Evolutionary conservation across 2,113 vertebrate species (phyloP).

Genomic region (Passerina amoena): DNA sequence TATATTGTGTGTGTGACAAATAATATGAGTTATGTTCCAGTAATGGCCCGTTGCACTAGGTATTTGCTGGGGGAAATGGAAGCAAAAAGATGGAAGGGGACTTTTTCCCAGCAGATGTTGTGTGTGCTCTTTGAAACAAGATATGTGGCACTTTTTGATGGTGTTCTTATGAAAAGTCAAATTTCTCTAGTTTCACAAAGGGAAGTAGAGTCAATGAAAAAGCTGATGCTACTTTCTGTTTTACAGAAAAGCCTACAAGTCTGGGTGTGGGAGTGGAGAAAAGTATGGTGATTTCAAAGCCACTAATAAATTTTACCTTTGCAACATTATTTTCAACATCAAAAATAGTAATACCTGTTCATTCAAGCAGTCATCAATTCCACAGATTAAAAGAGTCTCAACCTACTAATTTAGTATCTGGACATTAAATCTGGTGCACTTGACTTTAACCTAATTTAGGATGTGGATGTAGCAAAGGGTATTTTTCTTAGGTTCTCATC

Average conservation of each 20-base stretch:
- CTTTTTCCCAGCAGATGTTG: not conserved
- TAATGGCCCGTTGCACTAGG: not conserved
- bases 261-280: not conserved
- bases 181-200: not conserved
- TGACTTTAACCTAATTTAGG: not conserved
- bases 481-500: not conserved
- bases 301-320: not conserved
- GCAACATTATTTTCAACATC: not conserved
- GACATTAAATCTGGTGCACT: not conserved
- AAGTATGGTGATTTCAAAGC: not conserved
- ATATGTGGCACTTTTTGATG: not conserved
- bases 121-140: not conserved
- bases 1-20: not conserved
- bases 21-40: not conserved
- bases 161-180: not conserved
- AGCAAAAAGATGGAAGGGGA: not conserved
- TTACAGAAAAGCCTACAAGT: not conserved
- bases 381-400: not conserved
- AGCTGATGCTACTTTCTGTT: not conserved
- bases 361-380: not conserved
- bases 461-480: not conserved
- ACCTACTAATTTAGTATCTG: not conserved
- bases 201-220: not conserved
- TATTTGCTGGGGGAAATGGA: not conserved
- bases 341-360: not conserved